Evolutionary conservation across 2,113 vertebrate species (phyloP).

Genomic region (Triplophysa dalaica): DNA sequence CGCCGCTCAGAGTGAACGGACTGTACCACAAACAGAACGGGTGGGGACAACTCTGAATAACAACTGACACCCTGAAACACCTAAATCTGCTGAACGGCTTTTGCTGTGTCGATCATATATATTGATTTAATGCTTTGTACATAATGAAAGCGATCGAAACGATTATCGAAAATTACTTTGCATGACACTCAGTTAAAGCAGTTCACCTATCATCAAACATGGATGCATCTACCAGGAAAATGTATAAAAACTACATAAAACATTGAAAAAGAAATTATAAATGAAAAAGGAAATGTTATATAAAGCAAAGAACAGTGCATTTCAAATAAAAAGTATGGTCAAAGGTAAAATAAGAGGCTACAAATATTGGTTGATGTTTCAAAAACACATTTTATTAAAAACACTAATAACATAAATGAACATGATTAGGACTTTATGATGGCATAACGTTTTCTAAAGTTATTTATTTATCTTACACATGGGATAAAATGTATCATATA

Average conservation of each 20-base stretch:
- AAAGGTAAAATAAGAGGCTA: too few species aligned
- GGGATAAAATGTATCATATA: background rate
- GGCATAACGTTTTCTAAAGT: too few species aligned
- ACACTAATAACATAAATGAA: too few species aligned
- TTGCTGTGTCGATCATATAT: background rate
- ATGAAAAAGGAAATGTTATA: too few species aligned
- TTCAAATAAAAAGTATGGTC: too few species aligned
- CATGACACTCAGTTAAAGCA: background rate
- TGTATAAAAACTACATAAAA: background rate
- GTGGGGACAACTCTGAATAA: background rate
- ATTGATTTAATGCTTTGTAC: background rate
- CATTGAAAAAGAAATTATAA: too few species aligned
- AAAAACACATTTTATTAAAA: too few species aligned
- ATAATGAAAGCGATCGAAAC: background rate
- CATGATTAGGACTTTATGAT: too few species aligned
- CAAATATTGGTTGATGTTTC: too few species aligned
- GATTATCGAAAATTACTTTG: background rate
- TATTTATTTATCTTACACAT: background rate
- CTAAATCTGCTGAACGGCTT: background rate
- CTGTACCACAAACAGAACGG: conserved; percentile 67
- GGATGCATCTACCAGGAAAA: background rate
- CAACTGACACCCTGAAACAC: background rate
- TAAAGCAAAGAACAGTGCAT: too few species aligned
- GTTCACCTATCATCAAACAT: background rate
- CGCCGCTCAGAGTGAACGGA: conserved; percentile 55